Percentiles rank a stretch among this genome's conserved stretches.
Evolutionary conservation across 2,888 invertebrate genomes (phyloP).

Genomic region (Notodonta dromedarius): DNA sequence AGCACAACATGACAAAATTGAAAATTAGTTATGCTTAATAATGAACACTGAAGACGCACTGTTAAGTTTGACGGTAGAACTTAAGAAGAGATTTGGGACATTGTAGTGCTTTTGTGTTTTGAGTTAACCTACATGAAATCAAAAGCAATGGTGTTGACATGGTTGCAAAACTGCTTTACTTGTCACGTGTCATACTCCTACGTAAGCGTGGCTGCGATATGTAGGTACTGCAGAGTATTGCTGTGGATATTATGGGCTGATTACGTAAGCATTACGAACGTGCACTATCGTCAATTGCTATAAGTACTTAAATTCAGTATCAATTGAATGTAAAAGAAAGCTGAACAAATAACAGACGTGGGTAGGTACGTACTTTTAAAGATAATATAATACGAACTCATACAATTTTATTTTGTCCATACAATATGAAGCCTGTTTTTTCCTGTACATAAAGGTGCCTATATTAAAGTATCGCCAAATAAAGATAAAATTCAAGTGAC

Average conservation of each 20-base stretch:
- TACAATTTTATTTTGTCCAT: background rate
- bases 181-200: conserved; percentile 22
- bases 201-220: conserved; percentile 17
- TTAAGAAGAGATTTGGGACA: conserved; percentile 38
- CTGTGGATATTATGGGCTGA: conserved; percentile 9
- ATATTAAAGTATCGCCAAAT: no score
- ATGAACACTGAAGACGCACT: conserved; percentile 24
- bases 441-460: no score
- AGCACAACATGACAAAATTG: conserved; percentile 39
- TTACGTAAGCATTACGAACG: conserved; percentile 34
- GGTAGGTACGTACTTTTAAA: background rate
- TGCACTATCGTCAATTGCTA: conserved; percentile 21
- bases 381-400: background rate
- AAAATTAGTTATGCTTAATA: conserved; percentile 44
- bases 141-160: conserved; percentile 31
- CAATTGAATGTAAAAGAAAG: conserved; percentile 22
- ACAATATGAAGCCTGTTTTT: no score
- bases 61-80: conserved; percentile 27
- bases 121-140: conserved; percentile 42
- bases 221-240: background rate
- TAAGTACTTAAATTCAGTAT: conserved; percentile 18
- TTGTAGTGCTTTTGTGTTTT: conserved; percentile 25
- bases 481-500: no score
- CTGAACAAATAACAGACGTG: conserved; percentile 21
- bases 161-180: conserved; percentile 36